phyloP scores from a whole-genome alignment of 2,113 vertebrate species.

The Nansenia antarctica region DNA sequence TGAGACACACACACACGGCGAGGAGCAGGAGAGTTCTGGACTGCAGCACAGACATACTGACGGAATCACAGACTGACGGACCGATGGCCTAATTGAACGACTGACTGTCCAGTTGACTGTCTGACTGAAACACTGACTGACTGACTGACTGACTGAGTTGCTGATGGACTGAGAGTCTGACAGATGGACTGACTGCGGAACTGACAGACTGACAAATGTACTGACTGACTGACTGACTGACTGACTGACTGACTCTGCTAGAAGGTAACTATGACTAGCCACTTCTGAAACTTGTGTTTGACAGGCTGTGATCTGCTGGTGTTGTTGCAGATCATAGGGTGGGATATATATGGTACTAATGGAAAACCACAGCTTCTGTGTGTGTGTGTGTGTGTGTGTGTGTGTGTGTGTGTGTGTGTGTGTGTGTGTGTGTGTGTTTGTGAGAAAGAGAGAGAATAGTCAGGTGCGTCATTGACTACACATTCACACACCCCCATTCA shows the following conservation, averaged over 20 bases:
- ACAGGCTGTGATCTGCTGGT: neutral
- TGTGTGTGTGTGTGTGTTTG: too few relatives aligned
- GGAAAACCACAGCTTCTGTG: neutral
- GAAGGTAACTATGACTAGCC: too few relatives aligned
- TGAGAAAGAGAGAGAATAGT: too few relatives aligned
- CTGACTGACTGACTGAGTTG: neutral
- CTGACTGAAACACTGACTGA: neutral
- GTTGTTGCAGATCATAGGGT: neutral
- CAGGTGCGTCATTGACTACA: too few relatives aligned
- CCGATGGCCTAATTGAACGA: neutral
- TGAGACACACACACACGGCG: neutral
- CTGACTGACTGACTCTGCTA: too few relatives aligned
- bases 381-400: constrained; percentile 1
- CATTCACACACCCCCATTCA: constrained; percentile 3
- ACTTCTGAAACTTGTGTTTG: too few relatives aligned
- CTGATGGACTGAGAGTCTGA: neutral
- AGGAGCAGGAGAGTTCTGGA: neutral
- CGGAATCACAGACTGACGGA: neutral
- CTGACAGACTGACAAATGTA: neutral
- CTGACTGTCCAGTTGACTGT: neutral
- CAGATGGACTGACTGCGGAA: neutral
- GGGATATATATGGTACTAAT: neutral
- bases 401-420: too few relatives aligned
- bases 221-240: neutral
- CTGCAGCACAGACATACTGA: neutral